Percentiles rank a stretch among this genome's conserved stretches.
phyloP scores from a whole-genome alignment of 2,888 invertebrate genomes.

The Cheilosia vernalis region DNA sequence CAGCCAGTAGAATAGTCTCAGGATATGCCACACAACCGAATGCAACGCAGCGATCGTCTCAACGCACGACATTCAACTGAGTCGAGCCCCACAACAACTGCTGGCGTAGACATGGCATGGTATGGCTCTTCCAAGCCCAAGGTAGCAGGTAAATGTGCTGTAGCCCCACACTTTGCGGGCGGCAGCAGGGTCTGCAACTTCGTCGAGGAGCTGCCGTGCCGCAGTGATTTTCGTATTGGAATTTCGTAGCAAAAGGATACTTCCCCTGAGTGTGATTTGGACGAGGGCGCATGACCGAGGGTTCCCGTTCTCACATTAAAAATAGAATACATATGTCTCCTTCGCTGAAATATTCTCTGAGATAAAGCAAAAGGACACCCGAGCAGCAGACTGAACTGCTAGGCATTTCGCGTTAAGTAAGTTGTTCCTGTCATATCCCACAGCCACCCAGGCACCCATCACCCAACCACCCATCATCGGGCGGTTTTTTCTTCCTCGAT shows the following conservation, averaged over 20 bases:
- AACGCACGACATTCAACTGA: conserved; percentile 73
- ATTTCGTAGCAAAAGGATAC: conserved; percentile 59
- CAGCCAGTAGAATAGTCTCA: conserved; percentile 43
- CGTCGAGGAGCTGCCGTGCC: conserved; percentile 59
- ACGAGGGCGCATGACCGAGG: conserved; percentile 49
- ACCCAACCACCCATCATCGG: background rate
- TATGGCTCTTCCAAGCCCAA: conserved; percentile 39
- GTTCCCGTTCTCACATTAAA: conserved; percentile 60
- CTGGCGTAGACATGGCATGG: background rate
- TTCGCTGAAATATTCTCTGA: conserved; percentile 57
- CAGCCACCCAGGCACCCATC: conserved; percentile 8
- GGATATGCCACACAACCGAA: conserved; percentile 50
- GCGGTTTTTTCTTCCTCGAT: background rate
- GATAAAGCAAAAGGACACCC: conserved; percentile 56
- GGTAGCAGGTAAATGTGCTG: conserved; percentile 65
- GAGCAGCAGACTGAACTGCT: conserved; percentile 47
- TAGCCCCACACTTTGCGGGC: conserved; percentile 25
- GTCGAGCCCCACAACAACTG: conserved; percentile 38
- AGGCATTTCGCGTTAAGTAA: conserved; percentile 70
- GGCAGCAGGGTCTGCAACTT: conserved; percentile 21
- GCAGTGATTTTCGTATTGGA: conserved; percentile 52
- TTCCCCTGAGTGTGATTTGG: conserved; percentile 62
- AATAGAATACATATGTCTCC: conserved; percentile 61
- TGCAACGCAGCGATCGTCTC: conserved; percentile 70
- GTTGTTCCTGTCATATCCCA: conserved; percentile 56